Base-by-base conservation (phyloP, 2,888 invertebrate genomes). In the Pyrrhia umbra region DNA sequence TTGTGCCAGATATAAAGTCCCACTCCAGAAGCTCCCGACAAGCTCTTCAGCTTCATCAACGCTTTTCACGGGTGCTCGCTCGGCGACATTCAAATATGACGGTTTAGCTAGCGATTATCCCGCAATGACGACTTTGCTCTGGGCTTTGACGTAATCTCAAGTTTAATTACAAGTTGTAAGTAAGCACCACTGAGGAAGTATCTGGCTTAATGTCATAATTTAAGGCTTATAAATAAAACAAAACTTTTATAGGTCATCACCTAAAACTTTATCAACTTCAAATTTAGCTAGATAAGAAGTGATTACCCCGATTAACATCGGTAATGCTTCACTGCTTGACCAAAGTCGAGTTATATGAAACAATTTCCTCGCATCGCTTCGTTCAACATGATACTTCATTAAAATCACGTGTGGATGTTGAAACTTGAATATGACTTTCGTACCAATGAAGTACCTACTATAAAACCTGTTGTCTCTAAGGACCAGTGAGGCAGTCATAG, bases 11-110 rank as follows among this genome's bases (percentile, higher is more conserved):
- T 77, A 70, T 64, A 76, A 73, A 77, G 75, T 65, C 56, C 43
- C 69, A 51, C 77, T 74, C 57, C 27, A 61, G 62, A 57, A 68
- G 60, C 76, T 61, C 80, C 81, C 75, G 63, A 73, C 75, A 43
- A 50, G 65, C 72, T 73, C 80, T 84, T 75, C 70, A 80, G 84
- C 71, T 78, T 82, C 84, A 81, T 86, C 86, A 85, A 79, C 81
- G 78, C 79, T 83, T 79, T 85, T 82, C 79, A 84, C 68, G 67
- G 75, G 79, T 69, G 79, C 84, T 81, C 77, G 68, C 73, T 74
- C 60, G 52, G 60, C 51, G 54, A 63, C 69, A 76, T 82, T 80
- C 65, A 75, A 65, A 74, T 73, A 80, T 69, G 77, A 74, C 81
- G 79, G 74, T 79, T 83, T 77, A 72, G 73, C 57, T 64, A 58